Evolutionary conservation across 2,797 vertebrate genomes (phyloP).

Genomic region (Neosilurus hyrtlii): DNA sequence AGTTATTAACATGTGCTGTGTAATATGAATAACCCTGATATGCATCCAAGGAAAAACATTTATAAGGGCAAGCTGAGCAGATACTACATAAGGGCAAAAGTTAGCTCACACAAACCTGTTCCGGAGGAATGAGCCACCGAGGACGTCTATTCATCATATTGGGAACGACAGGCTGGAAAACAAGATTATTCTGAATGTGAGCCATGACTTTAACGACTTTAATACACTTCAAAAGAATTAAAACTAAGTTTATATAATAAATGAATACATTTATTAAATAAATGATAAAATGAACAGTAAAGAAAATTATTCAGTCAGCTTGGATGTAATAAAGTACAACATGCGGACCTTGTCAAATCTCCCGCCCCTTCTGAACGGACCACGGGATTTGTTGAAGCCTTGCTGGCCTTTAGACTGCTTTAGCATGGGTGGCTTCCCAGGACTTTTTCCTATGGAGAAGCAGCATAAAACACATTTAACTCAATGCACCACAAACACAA

Average conservation of each 20-base stretch:
- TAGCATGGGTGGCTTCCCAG: conserved; percentile 78
- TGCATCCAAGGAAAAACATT: neutral
- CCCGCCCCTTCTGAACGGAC: conserved; percentile 83
- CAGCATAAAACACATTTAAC: neutral
- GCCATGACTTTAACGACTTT: too few relatives aligned
- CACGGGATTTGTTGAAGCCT: conserved; percentile 75
- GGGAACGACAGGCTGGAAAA: conserved; percentile 62
- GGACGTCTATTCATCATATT: conserved; percentile 70
- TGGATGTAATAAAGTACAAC: neutral
- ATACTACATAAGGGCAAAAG: neutral
- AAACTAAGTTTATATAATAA: neutral
- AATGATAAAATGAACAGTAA: too few relatives aligned
- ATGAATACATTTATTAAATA: too few relatives aligned
- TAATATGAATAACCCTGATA: neutral
- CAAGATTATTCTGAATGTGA: neutral
- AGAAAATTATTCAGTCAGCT: neutral
- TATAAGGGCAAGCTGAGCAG: neutral
- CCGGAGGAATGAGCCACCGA: conserved; percentile 73
- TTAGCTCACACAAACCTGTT: conserved; percentile 65
- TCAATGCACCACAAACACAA: neutral
- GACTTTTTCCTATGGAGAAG: conserved; percentile 75
- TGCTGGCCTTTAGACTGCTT: conserved; percentile 82
- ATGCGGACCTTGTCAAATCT: conserved; percentile 85
- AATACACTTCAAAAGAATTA: neutral
- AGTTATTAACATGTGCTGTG: neutral